A percentile compares a stretch with the other conserved stretches of the same genome.
Conservation (phyloP, 2,797 vertebrate genomes). For the Rhinoraja longicauda region DNA sequence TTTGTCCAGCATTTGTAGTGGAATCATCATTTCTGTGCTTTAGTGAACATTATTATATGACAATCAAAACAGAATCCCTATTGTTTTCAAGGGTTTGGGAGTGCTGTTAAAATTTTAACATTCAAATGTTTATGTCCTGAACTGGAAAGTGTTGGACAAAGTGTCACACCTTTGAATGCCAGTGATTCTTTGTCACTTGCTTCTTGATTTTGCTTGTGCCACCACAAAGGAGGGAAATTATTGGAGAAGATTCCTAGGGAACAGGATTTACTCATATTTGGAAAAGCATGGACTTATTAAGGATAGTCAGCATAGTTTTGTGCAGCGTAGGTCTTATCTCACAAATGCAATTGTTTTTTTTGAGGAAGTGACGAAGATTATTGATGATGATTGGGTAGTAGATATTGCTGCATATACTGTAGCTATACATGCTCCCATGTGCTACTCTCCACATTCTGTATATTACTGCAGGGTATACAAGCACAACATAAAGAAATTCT, state of each 20-base stretch:
- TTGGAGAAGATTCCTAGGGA: no score
- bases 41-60: background rate
- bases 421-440: no score
- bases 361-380: no score
- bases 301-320: no score
- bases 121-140: background rate
- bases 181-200: background rate
- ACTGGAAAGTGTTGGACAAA: background rate
- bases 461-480: no score
- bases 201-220: background rate
- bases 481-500: background rate
- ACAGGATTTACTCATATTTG: no score
- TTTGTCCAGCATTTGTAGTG: background rate
- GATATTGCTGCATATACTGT: no score
- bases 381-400: no score
- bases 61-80: background rate
- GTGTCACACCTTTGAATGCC: background rate
- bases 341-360: no score
- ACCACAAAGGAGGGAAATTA: background rate
- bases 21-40: background rate
- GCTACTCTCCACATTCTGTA: no score
- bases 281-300: no score
- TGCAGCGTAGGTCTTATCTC: no score
- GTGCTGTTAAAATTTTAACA: background rate
- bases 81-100: background rate